phyloP scores from a whole-genome alignment of 2,888 invertebrate genomes.

The Heteromyza rotundicornis region DNA sequence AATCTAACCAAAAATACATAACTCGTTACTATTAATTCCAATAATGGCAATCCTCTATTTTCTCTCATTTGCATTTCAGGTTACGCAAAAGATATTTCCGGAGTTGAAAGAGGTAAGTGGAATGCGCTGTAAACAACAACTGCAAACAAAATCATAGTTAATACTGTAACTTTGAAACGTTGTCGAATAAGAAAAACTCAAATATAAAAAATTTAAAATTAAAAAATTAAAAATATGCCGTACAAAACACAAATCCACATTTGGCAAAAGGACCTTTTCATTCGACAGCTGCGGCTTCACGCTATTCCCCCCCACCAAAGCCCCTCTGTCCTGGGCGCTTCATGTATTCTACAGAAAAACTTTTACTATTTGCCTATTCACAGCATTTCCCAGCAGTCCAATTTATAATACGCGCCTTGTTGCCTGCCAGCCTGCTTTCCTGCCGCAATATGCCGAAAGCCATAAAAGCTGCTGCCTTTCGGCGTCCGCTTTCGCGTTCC shows the following conservation, averaged over 20 bases:
- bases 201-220: neutral
- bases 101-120: slow-evolving; percentile 62
- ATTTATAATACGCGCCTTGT: slow-evolving; percentile 27
- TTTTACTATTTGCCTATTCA: slow-evolving; percentile 23
- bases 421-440: neutral
- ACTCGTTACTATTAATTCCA: no score
- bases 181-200: no score
- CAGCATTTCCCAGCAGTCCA: slow-evolving; percentile 30
- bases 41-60: no score
- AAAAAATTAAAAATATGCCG: neutral
- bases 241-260: slow-evolving; percentile 29
- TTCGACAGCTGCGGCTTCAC: slow-evolving; percentile 12
- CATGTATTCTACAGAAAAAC: no score
- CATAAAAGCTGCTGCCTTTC: neutral
- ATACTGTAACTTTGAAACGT: neutral
- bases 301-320: no score
- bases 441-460: no score
- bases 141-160: neutral
- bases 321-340: no score
- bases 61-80: slow-evolving; percentile 66
- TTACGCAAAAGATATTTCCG: slow-evolving; percentile 63
- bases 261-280: slow-evolving; percentile 33
- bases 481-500: neutral
- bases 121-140: slow-evolving; percentile 1
- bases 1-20: no score